Evolutionary conservation across 1,140 invertebrate genomes (phyloP), one percentile per base, ranked within the genome.

Genomic region (Heliconius hermathena): DNA sequence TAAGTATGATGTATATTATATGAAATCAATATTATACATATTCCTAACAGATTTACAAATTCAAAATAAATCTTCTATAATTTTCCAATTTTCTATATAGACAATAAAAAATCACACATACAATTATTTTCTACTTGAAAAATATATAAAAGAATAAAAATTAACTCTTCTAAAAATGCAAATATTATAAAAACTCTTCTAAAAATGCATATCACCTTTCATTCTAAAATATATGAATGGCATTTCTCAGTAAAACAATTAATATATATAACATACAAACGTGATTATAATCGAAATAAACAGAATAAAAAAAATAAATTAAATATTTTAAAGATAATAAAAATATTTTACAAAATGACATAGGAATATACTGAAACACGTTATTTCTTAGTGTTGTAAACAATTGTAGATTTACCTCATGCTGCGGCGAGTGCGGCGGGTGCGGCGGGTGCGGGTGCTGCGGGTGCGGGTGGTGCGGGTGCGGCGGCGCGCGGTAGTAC

Each of bases 401-500:
- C n/a, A n/a, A n/a, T n/a, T n/a, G n/a, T n/a, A n/a, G n/a, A n/a
- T n/a, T n/a, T n/a, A 90, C 88, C 85, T 89, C 87, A 75, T 87
- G 87, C 82, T 84, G 83, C 76, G 82, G 84, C 78, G 83, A 78
- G 73, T 84, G 86, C 76, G 74, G 87, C 71, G 81, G 80, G 66
- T 83, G 84, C 74, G 79, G 83, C 78, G 83, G 78, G 60, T 85
- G 85, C 74, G 72, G 85, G 71, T 83, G 80, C 73, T 85, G 88
- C 79, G 80, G 83, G 52, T 81, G 88, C 81, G 83, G 74, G 75
- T 87, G 88, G 74, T 80, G 88, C 80, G 88, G 87, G 73, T 87
- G 90, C 82, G 57, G 57, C 57, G 84, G 89, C 83, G 84, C 78
- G 84, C 96, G 92, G 87, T 97, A 97, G 90, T 96, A 97, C 82